Evolutionary conservation across 2,797 vertebrate genomes (phyloP), one percentile per base, ranked within the genome.

Genomic region (Enteromius paludinosus): DNA sequence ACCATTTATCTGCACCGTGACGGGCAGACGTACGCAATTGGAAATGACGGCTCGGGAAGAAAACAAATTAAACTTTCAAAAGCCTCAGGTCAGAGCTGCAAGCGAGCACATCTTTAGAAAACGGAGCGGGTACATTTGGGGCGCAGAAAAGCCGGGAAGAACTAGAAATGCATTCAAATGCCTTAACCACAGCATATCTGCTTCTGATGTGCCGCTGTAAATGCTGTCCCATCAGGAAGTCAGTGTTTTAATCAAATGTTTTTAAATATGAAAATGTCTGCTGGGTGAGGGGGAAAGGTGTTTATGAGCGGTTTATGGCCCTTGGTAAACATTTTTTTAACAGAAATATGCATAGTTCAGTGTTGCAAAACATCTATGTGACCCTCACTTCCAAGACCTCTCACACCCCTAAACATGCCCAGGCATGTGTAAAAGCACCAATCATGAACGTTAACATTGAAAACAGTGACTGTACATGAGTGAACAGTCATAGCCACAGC

Each of bases 1-100:
- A 90, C 89, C 89, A 90, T 90, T 90, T 88, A 89, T 86, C 86
- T 35, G 87, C 86, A 81, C 84, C 68, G 83, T 83, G 83, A 72
- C 82, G 6, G 87, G 85, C 89, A 84, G 89, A 90, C 79, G 74
- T 84, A 84, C 72, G 79, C 91, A 92, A 94, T 92, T 85, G 88
- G 89, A 93, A 89, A 91, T 92, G 93, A 93, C 90, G 87, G 87
- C 85, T 91, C 87, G 76, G 75, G 88, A 89, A 89, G 62, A 88
- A 92, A 93, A 93, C 89, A 92, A 92, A 92, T 94, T 93, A 92
- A 92, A 94, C 91, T 90, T 93, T 94, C 89, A 90, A 93, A 93
- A 90, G 86, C 83, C 83, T 41, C 25, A 72, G 88, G 85, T 89
- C 81, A 59, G 83, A 74, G 20, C 41, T 47, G 18, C 28, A 23